These are phyloP conservation scores for Lytechinus pictus DNA, from an alignment of 35 echinoderm and acorn worm genomes.

Conservation along the genomic window DNA sequence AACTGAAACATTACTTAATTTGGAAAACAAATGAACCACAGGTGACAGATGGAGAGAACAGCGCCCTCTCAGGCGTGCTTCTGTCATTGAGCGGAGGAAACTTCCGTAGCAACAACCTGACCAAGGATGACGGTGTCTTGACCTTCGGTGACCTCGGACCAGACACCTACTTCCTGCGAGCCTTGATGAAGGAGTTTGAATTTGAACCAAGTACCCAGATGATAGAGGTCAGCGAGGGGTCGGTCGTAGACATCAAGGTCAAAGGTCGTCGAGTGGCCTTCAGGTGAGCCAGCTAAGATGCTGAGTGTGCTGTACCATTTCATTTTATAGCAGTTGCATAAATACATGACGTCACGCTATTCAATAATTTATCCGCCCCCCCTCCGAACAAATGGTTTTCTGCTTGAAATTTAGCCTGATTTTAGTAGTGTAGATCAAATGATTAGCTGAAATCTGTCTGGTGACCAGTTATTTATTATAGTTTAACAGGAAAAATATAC, in stretches of 20 bases:
- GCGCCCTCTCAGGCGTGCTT: slow-evolving; percentile 78
- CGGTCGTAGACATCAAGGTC: slow-evolving; percentile 67
- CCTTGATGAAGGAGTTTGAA: slow-evolving; percentile 93
- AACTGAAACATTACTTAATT: too few relatives aligned
- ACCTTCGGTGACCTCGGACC: slow-evolving; percentile 69
- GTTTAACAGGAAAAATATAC: too few relatives aligned
- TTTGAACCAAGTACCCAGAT: slow-evolving; percentile 90
- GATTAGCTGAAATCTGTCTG: too few relatives aligned
- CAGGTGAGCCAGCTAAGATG: slow-evolving; percentile 57
- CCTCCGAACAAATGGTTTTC: too few relatives aligned
- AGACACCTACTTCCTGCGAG: slow-evolving; percentile 82
- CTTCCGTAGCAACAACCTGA: slow-evolving; percentile 97
- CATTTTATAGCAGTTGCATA: too few relatives aligned
- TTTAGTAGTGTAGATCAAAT: too few relatives aligned
- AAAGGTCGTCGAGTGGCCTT: slow-evolving; percentile 94
- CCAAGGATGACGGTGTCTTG: slow-evolving; percentile 61
- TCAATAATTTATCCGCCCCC: too few relatives aligned
- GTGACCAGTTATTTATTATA: too few relatives aligned
- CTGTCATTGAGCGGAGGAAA: slow-evolving; percentile 90
- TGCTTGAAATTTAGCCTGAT: too few relatives aligned
- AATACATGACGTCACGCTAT: too few relatives aligned
- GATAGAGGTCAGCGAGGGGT: slow-evolving; percentile 83
- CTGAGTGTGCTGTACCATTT: too few relatives aligned
- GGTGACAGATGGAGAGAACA: slow-evolving; percentile 78
- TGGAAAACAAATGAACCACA: too few relatives aligned